A percentile compares a stretch with the other conserved stretches of the same genome.
Evolutionary conservation across 30 jellyfish, hydroid and myxozoan species (phyloP).

Genomic region (Cassiopea andromeda): DNA sequence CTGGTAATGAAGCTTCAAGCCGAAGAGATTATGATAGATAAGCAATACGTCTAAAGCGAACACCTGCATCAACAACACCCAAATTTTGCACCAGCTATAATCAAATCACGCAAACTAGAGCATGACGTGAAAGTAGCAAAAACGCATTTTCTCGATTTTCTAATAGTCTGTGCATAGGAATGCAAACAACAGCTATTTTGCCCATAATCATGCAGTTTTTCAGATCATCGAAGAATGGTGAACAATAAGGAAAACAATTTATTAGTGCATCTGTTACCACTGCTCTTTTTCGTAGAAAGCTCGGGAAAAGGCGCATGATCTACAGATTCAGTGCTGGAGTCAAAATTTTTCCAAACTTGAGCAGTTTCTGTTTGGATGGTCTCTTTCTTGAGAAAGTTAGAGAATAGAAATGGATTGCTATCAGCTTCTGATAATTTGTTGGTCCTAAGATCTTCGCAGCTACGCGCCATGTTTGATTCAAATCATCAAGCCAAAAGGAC

Average conservation of each 20-base stretch:
- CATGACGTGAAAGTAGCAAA: too few relatives aligned
- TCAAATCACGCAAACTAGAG: too few relatives aligned
- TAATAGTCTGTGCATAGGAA: too few relatives aligned
- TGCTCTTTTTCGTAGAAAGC: neutral
- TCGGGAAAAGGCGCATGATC: constrained; percentile 78
- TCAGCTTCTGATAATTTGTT: constrained; percentile 20
- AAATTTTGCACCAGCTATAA: too few relatives aligned
- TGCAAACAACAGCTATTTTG: too few relatives aligned
- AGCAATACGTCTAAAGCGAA: too few relatives aligned
- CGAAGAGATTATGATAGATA: too few relatives aligned
- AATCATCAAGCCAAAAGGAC: neutral
- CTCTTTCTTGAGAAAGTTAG: constrained; percentile 68
- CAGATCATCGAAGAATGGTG: too few relatives aligned
- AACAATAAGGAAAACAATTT: neutral
- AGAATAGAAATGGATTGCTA: constrained; percentile 69
- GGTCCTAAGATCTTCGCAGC: constrained; percentile 68
- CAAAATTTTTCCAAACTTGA: constrained; percentile 54
- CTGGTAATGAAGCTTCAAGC: too few relatives aligned
- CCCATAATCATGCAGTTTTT: too few relatives aligned
- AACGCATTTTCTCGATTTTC: too few relatives aligned
- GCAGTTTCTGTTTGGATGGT: constrained; percentile 21
- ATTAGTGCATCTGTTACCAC: neutral
- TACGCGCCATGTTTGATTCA: constrained; percentile 69
- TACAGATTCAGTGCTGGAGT: constrained; percentile 63
- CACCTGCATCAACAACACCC: too few relatives aligned